Evolutionary conservation across 2,113 vertebrate species (phyloP).

Genomic region (Ptilorrhoa leucosticta): DNA sequence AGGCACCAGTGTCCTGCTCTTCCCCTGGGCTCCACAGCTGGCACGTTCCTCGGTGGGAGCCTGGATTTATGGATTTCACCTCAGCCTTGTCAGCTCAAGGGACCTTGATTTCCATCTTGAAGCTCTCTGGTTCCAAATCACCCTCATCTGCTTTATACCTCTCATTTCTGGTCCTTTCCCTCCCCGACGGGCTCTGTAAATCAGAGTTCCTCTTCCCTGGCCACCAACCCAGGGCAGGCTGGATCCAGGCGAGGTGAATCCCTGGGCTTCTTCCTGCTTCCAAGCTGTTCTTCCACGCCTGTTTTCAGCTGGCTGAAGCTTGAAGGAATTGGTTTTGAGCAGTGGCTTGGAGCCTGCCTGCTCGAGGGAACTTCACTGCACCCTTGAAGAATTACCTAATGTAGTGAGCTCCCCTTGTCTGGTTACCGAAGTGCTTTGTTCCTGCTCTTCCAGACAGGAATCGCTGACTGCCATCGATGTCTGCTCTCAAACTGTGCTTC

Average conservation of each 20-base stretch:
- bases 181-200: background rate
- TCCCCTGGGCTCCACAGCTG: background rate
- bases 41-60: background rate
- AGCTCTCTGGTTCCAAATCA: background rate
- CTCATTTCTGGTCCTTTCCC: background rate
- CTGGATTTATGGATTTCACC: background rate
- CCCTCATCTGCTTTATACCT: background rate
- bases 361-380: background rate
- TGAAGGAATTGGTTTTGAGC: background rate
- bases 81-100: background rate
- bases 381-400: background rate
- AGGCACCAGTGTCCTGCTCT: background rate
- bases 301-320: background rate
- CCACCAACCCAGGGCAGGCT: background rate
- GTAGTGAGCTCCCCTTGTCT: background rate
- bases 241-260: background rate
- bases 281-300: background rate
- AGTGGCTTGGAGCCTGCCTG: background rate
- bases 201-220: background rate
- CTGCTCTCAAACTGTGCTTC: background rate
- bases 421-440: background rate
- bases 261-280: background rate
- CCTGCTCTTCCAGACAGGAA: background rate
- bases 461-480: background rate
- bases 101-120: background rate